Evolutionary conservation across 2,888 invertebrate genomes (phyloP).

Genomic region (Toxonevra muliebris): DNA sequence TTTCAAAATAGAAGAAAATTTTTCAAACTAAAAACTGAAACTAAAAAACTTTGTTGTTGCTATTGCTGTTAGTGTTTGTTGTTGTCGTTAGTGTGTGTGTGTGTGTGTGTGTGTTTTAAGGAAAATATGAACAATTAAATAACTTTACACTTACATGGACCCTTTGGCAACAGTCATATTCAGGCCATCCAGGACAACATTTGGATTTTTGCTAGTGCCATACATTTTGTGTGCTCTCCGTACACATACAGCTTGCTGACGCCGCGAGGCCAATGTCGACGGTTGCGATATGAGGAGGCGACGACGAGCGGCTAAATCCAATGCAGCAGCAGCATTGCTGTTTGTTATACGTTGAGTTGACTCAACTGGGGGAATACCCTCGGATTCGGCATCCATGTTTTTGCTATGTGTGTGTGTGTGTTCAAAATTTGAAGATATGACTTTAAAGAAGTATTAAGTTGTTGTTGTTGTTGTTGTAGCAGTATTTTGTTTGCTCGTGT

Average conservation of each 20-base stretch:
- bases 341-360: conserved; percentile 47
- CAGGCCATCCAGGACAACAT: conserved; percentile 84
- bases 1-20: too few species aligned
- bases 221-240: conserved; percentile 85
- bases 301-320: conserved; percentile 67
- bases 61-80: neutral
- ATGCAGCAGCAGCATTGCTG: conserved; percentile 38
- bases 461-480: too few species aligned
- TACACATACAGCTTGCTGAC: conserved; percentile 86
- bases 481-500: too few species aligned
- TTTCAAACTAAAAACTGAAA: too few species aligned
- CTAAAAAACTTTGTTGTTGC: too few species aligned
- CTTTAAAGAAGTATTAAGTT: too few species aligned
- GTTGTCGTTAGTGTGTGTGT: neutral
- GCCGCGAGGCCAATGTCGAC: conserved; percentile 76
- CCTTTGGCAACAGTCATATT: conserved; percentile 94
- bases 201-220: conserved; percentile 80
- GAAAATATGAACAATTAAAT: conserved; percentile 4
- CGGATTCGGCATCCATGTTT: conserved; percentile 63
- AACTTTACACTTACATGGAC: conserved; percentile 75
- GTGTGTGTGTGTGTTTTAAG: conserved; percentile 1
- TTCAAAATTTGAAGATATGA: too few species aligned
- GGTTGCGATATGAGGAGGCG: conserved; percentile 72
- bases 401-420: neutral
- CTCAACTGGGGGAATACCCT: conserved; percentile 61